Evolutionary conservation across 2,888 invertebrate genomes (phyloP).

Genomic region (Magallana nippona): DNA sequence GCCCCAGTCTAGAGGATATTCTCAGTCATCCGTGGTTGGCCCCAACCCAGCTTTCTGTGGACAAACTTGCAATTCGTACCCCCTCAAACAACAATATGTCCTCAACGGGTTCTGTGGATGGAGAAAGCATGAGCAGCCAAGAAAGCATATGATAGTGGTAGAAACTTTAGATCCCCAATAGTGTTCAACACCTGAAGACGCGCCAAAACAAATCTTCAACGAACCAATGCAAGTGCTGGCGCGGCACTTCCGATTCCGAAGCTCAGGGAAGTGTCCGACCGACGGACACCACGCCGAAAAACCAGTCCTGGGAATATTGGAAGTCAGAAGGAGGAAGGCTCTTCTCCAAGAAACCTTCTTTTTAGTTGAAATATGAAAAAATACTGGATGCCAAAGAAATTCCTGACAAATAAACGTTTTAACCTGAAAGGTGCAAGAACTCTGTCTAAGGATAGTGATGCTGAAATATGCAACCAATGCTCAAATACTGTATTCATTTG

Average conservation of each 20-base stretch:
- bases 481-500: constrained; percentile 38
- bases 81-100: constrained; percentile 54
- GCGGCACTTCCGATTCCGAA: constrained; percentile 54
- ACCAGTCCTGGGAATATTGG: neutral
- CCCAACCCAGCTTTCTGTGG: constrained; percentile 57
- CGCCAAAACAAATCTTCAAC: constrained; percentile 41
- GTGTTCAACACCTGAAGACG: constrained; percentile 43
- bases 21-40: constrained; percentile 82
- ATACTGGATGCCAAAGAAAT: constrained; percentile 27
- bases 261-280: constrained; percentile 57
- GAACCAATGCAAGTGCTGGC: constrained; percentile 57
- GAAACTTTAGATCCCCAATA: constrained; percentile 44
- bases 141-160: constrained; percentile 68
- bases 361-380: neutral
- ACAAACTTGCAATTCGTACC: constrained; percentile 59
- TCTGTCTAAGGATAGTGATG: neutral
- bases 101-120: constrained; percentile 60
- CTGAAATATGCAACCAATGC: constrained; percentile 38
- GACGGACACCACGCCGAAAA: constrained; percentile 16
- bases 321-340: neutral
- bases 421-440: neutral
- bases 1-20: constrained; percentile 82
- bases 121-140: constrained; percentile 70
- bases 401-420: neutral
- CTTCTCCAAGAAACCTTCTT: constrained; percentile 3